Conservation (phyloP, 1,140 invertebrate species). For the Ceratitis capitata region DNA sequence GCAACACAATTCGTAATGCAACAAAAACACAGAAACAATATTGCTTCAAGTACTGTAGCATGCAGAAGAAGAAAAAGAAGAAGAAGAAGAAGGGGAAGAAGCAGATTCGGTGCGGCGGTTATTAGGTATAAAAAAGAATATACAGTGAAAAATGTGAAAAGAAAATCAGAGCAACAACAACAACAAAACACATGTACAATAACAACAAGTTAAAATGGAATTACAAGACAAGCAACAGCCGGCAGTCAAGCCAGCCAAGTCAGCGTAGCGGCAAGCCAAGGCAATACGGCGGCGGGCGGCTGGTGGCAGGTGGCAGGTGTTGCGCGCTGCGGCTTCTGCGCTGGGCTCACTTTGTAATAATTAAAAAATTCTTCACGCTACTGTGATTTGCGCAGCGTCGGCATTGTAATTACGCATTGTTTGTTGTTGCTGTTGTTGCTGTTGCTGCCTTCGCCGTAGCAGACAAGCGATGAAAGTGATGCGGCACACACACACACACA, state of each 20-base stretch:
- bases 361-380: slow-evolving; percentile 37
- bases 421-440: background rate
- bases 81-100: background rate
- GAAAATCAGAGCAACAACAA: slow-evolving; percentile 9
- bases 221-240: background rate
- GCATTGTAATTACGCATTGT: slow-evolving; percentile 34
- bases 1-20: background rate
- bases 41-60: background rate
- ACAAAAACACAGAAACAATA: background rate
- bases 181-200: background rate
- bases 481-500: background rate
- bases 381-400: slow-evolving; percentile 24
- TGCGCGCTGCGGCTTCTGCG: background rate
- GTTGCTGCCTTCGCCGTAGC: background rate
- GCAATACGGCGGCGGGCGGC: background rate
- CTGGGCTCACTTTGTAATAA: background rate
- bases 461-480: slow-evolving; percentile 34
- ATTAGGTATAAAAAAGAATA: background rate
- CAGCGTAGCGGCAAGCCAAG: background rate
- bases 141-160: slow-evolving; percentile 16
- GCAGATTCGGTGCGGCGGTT: too few relatives aligned
- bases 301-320: background rate
- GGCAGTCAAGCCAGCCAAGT: background rate
- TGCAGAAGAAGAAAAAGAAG: background rate
- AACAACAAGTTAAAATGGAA: background rate